Conservation (phyloP, 2,113 vertebrate species). For the Pelmatolapia mariae region DNA sequence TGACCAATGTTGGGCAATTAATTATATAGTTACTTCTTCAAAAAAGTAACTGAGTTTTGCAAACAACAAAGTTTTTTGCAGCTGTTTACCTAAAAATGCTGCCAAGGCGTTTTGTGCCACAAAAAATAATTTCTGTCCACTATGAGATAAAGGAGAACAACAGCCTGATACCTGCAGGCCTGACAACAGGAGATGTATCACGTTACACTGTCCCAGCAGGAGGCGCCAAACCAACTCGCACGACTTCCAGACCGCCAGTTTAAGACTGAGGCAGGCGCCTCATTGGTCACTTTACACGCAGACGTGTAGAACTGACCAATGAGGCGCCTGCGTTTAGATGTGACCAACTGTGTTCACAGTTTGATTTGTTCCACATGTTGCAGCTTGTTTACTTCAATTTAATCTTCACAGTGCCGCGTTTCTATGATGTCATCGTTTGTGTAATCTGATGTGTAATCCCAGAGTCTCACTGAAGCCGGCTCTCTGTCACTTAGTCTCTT, state of each 20-base stretch:
- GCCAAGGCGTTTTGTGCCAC: no score
- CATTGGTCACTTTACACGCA: neutral
- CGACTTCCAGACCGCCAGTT: neutral
- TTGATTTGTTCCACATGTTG: neutral
- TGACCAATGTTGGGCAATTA: no score
- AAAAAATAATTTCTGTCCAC: no score
- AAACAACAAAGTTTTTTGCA: no score
- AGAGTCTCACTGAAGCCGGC: no score
- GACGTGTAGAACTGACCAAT: neutral
- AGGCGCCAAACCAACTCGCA: neutral
- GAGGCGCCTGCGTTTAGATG: neutral
- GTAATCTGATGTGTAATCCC: neutral
- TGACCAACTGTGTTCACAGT: neutral
- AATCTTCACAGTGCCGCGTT: fast-evolving
- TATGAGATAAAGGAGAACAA: no score
- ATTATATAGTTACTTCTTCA: no score
- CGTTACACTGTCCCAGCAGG: neutral
- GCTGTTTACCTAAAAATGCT: no score
- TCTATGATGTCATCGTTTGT: neutral
- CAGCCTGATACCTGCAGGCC: no score
- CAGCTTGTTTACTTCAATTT: neutral
- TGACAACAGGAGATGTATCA: no score
- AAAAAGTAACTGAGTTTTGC: no score
- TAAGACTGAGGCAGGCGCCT: neutral
- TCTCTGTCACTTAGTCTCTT: neutral